A percentile compares a stretch with the other conserved stretches of the same genome.
phyloP scores from a whole-genome alignment of 2,888 invertebrate species.

The Tenthredo notha region DNA sequence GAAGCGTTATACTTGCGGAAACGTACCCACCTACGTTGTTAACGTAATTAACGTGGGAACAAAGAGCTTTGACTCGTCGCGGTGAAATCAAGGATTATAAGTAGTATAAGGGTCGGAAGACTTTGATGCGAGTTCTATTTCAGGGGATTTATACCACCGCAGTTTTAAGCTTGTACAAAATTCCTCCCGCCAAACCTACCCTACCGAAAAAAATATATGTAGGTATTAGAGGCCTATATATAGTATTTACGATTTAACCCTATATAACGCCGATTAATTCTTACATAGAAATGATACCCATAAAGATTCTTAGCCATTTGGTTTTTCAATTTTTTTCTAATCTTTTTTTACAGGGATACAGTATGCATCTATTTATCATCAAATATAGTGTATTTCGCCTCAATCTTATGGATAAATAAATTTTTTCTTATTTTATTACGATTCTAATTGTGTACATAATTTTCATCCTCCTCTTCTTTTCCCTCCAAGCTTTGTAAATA shows the following conservation, averaged over 20 bases:
- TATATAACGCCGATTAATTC: neutral
- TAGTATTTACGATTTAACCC: neutral
- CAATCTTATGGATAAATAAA: neutral
- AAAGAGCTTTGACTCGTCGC: slow-evolving; percentile 49
- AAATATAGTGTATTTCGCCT: neutral
- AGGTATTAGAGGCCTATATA: neutral
- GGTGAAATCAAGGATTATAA: slow-evolving; percentile 52
- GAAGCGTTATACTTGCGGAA: slow-evolving; percentile 37
- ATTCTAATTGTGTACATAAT: neutral
- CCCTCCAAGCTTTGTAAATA: neutral
- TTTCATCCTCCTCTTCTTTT: neutral
- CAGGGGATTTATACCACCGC: slow-evolving; percentile 30
- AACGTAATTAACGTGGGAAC: slow-evolving; percentile 49
- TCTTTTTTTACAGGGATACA: too few relatives aligned
- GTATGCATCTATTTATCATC: neutral
- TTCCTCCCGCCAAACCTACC: neutral
- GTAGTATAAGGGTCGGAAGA: slow-evolving; percentile 36
- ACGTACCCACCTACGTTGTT: slow-evolving; percentile 38
- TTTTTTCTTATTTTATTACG: neutral
- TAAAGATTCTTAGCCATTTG: neutral
- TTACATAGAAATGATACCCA: neutral
- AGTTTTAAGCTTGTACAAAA: slow-evolving; percentile 34
- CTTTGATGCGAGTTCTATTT: slow-evolving; percentile 36
- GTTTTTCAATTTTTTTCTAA: neutral
- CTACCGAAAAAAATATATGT: neutral